Evolutionary conservation across 2,113 vertebrate genomes (phyloP), one percentile per base, ranked within the genome.

Genomic region (Dipodomys merriami): DNA sequence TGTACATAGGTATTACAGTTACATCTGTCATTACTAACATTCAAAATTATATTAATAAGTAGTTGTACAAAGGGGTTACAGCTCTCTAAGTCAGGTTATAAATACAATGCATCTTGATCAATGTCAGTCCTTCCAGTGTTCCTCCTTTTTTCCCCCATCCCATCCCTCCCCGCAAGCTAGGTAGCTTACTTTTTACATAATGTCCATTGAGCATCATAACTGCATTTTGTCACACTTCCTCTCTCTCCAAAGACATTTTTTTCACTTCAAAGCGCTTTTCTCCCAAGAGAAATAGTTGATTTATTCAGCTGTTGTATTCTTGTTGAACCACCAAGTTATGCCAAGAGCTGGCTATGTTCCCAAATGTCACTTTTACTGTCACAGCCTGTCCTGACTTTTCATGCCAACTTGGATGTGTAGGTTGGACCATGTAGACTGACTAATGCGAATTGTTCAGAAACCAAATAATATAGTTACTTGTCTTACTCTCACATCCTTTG

Each of bases 361-460:
- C 7, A 2, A 90, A 57, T 79, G 78, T 90, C 74, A 62, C 39
- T 90, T 81, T 83, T 76, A 62, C 76, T 93, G 67, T 67, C 65
- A 82, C 30, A 85, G 30, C 4, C 90, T 90, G 60, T 91, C 85
- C 69, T 87, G 80, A 90, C 69, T 81, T 81, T 87, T 33, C 64
- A 84, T 83, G 39, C 11, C 69, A 90, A 82, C 19, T 62, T 29
- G 64, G n/a, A 29, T 68, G 7, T 81, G 57, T 33, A 81, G 19
- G 20, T 20, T 84, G 64, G 23, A 8, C 18, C 64, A 4, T 79
- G 74, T 76, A 87, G 64, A 60, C 29, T 64, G 69, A 88, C 29
- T 95, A 71, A 76, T 88, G 65, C 91, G 91, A 83, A 91, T 49
- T 93, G 5, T 86, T 20, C 22, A 57, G 60, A 35, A 85, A 71